Percentiles rank a stretch among this genome's conserved stretches.
phyloP scores from a whole-genome alignment of 2,797 vertebrate species.

The Chloroceryle inda region DNA sequence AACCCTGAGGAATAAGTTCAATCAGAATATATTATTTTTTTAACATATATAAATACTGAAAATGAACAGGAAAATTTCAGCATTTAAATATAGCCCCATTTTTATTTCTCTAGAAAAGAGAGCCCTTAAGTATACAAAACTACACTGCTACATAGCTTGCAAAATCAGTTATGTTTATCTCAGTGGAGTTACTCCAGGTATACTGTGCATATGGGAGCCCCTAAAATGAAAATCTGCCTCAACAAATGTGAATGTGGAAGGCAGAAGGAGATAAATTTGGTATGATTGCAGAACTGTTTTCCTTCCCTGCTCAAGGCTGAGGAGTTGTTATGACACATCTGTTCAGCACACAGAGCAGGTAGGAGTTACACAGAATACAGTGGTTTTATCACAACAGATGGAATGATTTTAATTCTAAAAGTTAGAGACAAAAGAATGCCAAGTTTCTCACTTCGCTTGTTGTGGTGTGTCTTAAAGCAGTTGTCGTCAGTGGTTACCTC shows the following conservation, averaged over 20 bases:
- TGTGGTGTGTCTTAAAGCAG: background rate
- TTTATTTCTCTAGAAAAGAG: slow-evolving; percentile 15
- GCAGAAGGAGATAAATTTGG: slow-evolving; percentile 54
- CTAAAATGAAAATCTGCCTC: slow-evolving; percentile 29
- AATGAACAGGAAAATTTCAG: background rate
- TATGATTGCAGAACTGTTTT: slow-evolving; percentile 42
- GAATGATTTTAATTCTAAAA: slow-evolving; percentile 29
- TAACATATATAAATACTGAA: background rate
- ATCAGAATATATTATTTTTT: background rate
- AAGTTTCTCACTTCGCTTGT: background rate
- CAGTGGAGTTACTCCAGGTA: slow-evolving; percentile 29
- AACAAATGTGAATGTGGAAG: slow-evolving; percentile 7
- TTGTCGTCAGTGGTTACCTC: background rate
- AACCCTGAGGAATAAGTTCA: background rate
- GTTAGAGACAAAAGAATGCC: slow-evolving; percentile 41
- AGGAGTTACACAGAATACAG: slow-evolving; percentile 30
- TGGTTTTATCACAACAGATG: slow-evolving; percentile 52
- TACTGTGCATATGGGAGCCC: background rate
- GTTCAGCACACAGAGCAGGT: slow-evolving; percentile 44
- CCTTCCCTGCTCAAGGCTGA: slow-evolving; percentile 8
- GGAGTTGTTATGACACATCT: slow-evolving; percentile 59
- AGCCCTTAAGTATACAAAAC: background rate
- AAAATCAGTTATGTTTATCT: slow-evolving; percentile 45
- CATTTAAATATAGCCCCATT: background rate
- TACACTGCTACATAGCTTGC: background rate